Conservation (phyloP, 1,140 invertebrate genomes). For the Bombus ignitus region DNA sequence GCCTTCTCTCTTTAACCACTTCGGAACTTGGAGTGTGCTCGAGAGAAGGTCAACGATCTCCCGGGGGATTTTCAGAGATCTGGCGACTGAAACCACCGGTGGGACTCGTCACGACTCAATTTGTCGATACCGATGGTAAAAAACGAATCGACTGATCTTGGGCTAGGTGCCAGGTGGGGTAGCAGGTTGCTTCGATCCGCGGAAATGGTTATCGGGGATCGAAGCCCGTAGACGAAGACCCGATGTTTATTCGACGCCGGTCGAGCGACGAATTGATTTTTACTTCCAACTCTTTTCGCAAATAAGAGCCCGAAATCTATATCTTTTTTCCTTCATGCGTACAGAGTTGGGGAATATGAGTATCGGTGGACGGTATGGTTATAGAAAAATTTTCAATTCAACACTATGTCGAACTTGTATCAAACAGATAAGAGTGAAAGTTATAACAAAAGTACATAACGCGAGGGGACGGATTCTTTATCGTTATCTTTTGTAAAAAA, state of each 20-base stretch:
- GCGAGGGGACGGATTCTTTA: neutral
- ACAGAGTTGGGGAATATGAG: neutral
- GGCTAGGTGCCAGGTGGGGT: conserved; percentile 39
- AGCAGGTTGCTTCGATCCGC: conserved; percentile 29
- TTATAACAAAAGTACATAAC: too few species aligned
- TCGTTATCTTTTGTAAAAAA: too few species aligned
- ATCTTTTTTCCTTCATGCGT: neutral
- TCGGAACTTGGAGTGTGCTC: conserved; percentile 64
- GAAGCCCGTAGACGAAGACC: neutral
- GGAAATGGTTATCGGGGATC: conserved; percentile 35
- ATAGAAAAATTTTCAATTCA: neutral
- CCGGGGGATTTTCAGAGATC: conserved; percentile 71
- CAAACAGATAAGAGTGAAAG: neutral
- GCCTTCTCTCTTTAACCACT: conserved; percentile 48
- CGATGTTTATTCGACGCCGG: conserved; percentile 1
- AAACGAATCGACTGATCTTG: conserved; percentile 52
- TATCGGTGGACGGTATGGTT: neutral
- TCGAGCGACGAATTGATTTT: conserved; percentile 3
- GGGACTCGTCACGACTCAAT: conserved; percentile 71
- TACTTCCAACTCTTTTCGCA: neutral
- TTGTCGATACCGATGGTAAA: conserved; percentile 61
- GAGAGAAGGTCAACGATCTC: conserved; percentile 72
- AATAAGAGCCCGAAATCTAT: neutral
- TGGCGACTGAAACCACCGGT: conserved; percentile 68
- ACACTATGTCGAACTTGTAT: neutral